Evolutionary conservation across 2,888 invertebrate genomes (phyloP).

Genomic region (Halocaridina rubra): DNA sequence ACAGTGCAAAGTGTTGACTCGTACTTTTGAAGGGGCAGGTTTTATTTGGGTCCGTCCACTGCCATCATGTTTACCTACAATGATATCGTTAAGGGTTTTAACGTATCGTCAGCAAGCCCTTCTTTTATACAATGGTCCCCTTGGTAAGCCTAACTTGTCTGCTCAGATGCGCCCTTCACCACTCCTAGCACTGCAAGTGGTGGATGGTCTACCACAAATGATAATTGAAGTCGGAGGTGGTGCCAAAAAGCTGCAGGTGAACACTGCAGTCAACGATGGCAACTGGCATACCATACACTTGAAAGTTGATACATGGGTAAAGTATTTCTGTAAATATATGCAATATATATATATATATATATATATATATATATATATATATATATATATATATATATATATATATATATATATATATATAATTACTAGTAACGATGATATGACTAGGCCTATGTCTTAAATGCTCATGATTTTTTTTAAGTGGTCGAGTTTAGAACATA

Average conservation of each 20-base stretch:
- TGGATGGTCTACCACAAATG: not conserved
- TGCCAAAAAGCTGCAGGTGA: not conserved
- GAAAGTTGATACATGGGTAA: not conserved
- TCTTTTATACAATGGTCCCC: conserved; percentile 40
- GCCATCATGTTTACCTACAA: conserved; percentile 44
- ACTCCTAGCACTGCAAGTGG: not conserved
- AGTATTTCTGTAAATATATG: not conserved
- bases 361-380: too few species aligned
- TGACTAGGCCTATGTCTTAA: not conserved
- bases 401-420: too few species aligned
- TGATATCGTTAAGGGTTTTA: conserved; percentile 43
- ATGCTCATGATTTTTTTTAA: too few species aligned
- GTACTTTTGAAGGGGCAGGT: conserved; percentile 43
- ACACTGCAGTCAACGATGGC: not conserved
- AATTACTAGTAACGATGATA: too few species aligned
- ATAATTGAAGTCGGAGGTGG: not conserved
- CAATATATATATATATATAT: too few species aligned
- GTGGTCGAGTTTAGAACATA: too few species aligned
- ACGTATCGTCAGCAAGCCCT: conserved; percentile 29
- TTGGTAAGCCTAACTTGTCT: too few species aligned
- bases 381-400: too few species aligned
- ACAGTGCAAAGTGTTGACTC: conserved; percentile 38
- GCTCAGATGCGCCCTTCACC: not conserved
- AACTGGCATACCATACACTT: not conserved
- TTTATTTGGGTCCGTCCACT: conserved; percentile 54